These are phyloP conservation scores for Carterocephalus palaemon DNA, from an alignment of 2,888 invertebrate species.

Conservation along the genomic window DNA sequence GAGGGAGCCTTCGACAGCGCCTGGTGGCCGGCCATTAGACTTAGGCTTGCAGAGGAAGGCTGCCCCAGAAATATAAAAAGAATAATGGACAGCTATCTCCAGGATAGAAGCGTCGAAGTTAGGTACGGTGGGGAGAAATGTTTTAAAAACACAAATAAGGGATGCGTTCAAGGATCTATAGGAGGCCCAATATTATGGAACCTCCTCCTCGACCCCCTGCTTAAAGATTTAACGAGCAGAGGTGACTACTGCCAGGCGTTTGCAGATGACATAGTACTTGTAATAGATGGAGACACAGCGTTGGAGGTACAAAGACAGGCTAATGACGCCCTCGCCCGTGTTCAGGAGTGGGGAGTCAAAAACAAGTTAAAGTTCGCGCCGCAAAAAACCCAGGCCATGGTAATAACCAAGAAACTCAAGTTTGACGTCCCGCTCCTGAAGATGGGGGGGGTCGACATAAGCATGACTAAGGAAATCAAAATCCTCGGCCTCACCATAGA, in stretches of 20 bases:
- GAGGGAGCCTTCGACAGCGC: too few relatives aligned
- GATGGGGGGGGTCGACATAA: slow-evolving; percentile 22
- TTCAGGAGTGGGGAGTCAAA: slow-evolving; percentile 24
- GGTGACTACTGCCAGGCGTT: slow-evolving; percentile 23
- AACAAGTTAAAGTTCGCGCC: slow-evolving; percentile 26
- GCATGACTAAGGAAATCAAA: slow-evolving; percentile 4
- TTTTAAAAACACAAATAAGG: slow-evolving; percentile 19
- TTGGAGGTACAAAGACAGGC: slow-evolving; percentile 20
- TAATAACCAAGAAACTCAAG: slow-evolving; percentile 16
- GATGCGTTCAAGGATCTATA: slow-evolving; percentile 24
- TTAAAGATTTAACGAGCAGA: slow-evolving; percentile 12
- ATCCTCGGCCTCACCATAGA: too few relatives aligned
- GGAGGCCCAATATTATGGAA: slow-evolving; percentile 30
- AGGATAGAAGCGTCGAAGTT: neutral
- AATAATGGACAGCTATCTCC: too few relatives aligned
- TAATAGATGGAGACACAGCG: slow-evolving; percentile 17
- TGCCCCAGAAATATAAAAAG: too few relatives aligned
- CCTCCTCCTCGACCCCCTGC: slow-evolving; percentile 26
- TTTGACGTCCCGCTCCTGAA: slow-evolving; percentile 19
- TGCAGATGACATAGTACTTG: too few relatives aligned
- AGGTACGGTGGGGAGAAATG: too few relatives aligned
- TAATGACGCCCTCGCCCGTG: slow-evolving; percentile 27
- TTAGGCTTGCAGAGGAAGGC: too few relatives aligned
- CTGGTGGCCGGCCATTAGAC: too few relatives aligned
- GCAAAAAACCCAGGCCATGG: slow-evolving; percentile 23